Percentiles rank a stretch among this genome's conserved stretches.
phyloP scores from a whole-genome alignment of 2,888 invertebrate genomes.

The Slavum lentiscoides region DNA sequence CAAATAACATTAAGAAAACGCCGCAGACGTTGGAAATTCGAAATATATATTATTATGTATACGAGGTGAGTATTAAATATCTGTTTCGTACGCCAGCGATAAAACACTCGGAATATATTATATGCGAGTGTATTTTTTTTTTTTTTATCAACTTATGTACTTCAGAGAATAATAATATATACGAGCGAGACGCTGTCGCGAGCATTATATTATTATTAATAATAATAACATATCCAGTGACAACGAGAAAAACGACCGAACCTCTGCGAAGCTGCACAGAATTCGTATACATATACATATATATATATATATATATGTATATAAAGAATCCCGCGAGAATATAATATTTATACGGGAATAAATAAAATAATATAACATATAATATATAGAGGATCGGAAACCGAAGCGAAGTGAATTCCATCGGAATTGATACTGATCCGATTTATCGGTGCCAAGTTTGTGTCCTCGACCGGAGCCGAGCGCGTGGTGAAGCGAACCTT shows the following conservation, averaged over 20 bases:
- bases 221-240: constrained; percentile 17
- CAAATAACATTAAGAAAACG: too few relatives aligned
- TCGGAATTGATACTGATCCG: constrained; percentile 44
- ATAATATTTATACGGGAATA: too few relatives aligned
- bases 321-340: too few relatives aligned
- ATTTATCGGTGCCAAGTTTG: constrained; percentile 48
- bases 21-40: too few relatives aligned
- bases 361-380: background rate
- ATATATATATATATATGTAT: background rate
- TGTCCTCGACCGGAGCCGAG: background rate
- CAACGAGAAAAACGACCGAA: background rate
- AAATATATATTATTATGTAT: too few relatives aligned
- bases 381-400: constrained; percentile 13
- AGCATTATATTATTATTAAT: background rate
- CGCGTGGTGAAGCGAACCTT: background rate
- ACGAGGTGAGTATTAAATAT: too few relatives aligned
- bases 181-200: background rate
- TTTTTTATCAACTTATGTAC: too few relatives aligned
- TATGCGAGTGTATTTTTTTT: too few relatives aligned
- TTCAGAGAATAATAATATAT: background rate
- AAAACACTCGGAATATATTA: too few relatives aligned
- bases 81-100: too few relatives aligned
- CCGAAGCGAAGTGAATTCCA: constrained; percentile 18
- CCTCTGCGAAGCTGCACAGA: background rate
- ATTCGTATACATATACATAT: constrained; percentile 17